phyloP scores from a whole-genome alignment of 2,888 invertebrate species.

The Monoplex corrugatus region DNA sequence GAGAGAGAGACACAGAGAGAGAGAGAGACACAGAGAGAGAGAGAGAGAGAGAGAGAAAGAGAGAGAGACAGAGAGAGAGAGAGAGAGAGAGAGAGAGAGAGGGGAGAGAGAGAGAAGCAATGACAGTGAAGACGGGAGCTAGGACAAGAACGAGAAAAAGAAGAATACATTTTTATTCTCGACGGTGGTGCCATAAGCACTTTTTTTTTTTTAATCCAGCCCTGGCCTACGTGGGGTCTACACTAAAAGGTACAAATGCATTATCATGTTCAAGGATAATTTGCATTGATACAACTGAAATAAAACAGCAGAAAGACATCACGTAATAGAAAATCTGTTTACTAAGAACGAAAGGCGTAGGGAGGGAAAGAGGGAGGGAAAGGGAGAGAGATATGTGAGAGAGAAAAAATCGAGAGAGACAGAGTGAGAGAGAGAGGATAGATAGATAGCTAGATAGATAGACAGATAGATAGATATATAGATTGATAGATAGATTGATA shows the following conservation, averaged over 20 bases:
- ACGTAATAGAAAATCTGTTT: too few relatives aligned
- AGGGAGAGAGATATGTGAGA: not conserved
- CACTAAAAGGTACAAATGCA: too few relatives aligned
- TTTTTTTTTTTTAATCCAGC: too few relatives aligned
- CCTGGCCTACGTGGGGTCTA: too few relatives aligned
- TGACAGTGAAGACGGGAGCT: too few relatives aligned
- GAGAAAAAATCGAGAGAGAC: not conserved
- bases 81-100: slow-evolving; percentile 8
- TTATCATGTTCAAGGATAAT: too few relatives aligned
- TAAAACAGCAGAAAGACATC: too few relatives aligned
- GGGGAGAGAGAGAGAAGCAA: not conserved
- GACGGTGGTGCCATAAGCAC: too few relatives aligned
- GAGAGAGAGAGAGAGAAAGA: slow-evolving; percentile 1
- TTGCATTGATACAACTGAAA: too few relatives aligned
- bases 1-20: slow-evolving; percentile 14
- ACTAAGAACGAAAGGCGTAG: too few relatives aligned
- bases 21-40: not conserved
- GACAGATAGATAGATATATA: too few relatives aligned
- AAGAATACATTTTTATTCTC: not conserved
- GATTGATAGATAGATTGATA: not conserved
- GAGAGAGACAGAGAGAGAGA: not conserved
- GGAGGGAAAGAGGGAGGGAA: not conserved
- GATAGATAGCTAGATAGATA: not conserved
- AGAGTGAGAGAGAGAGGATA: not conserved
- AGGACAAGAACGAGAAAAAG: not conserved